Percentiles rank a stretch among this genome's conserved stretches.
Conservation (phyloP, 2,113 vertebrate species). For the Grammomys dolichurus region DNA sequence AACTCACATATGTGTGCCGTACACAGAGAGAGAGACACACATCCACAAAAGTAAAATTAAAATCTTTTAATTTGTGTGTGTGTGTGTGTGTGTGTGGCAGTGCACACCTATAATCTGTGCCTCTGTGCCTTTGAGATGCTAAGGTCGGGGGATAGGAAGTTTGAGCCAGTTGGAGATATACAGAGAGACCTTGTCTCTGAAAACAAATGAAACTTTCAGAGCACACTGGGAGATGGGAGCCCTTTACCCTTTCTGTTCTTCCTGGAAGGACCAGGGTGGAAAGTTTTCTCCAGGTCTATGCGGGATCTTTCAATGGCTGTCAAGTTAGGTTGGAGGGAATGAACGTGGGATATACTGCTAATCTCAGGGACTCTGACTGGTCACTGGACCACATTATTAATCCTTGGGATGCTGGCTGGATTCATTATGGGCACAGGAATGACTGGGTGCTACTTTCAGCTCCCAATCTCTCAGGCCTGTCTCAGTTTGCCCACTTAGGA, state of each 20-base stretch:
- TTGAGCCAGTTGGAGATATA: too few species aligned
- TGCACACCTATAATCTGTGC: background rate
- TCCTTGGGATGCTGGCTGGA: background rate
- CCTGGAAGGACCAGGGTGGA: background rate
- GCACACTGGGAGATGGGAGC: too few species aligned
- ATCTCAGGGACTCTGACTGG: background rate
- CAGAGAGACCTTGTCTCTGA: background rate
- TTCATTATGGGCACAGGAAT: background rate
- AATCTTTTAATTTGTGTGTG: background rate
- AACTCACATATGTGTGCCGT: background rate
- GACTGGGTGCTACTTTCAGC: too few species aligned
- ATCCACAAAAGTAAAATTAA: background rate
- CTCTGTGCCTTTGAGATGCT: background rate
- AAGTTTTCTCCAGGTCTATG: slow-evolving; percentile 34
- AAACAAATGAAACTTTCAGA: background rate
- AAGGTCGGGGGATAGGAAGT: background rate
- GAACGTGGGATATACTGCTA: accelerated
- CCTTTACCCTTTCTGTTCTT: background rate
- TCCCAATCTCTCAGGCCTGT: background rate
- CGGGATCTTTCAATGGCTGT: slow-evolving; percentile 66
- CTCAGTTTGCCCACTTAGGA: background rate
- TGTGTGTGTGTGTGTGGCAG: too few species aligned
- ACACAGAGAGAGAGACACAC: background rate
- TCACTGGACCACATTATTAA: background rate
- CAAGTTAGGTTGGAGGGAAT: slow-evolving; percentile 63